A percentile compares a stretch with the other conserved stretches of the same genome.
Evolutionary conservation across 2,113 vertebrate species (phyloP).

Genomic region (Sardina pilchardus): DNA sequence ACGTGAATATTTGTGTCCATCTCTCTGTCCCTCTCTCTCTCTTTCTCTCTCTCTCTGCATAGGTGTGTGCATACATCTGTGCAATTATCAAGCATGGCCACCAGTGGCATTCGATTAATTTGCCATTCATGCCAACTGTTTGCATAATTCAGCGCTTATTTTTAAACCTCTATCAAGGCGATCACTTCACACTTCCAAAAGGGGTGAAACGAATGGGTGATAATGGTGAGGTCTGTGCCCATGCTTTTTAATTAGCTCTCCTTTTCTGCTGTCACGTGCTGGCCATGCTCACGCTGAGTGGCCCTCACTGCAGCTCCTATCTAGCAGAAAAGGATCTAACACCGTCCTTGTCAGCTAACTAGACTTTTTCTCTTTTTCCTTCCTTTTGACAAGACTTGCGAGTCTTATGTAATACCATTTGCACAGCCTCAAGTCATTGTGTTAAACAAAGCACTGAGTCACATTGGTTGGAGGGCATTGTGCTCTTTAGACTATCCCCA

Average conservation of each 20-base stretch:
- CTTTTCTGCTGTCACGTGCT: neutral
- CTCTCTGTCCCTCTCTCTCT: constrained; percentile 58
- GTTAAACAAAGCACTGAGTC: neutral
- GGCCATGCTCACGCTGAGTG: neutral
- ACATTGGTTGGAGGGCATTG: neutral
- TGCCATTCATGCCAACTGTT: constrained; percentile 36
- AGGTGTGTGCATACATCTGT: constrained; percentile 62
- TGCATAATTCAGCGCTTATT: constrained; percentile 57
- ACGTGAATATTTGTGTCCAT: constrained; percentile 68
- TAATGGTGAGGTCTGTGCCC: neutral
- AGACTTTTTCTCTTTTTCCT: neutral
- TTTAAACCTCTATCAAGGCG: constrained; percentile 40
- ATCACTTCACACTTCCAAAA: constrained; percentile 21
- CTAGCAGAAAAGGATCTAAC: neutral
- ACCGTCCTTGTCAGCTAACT: neutral
- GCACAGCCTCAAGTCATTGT: neutral
- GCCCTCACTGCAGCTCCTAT: neutral
- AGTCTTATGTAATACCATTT: neutral
- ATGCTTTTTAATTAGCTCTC: neutral
- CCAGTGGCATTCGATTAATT: constrained; percentile 49
- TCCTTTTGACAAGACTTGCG: neutral
- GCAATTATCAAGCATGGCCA: constrained; percentile 58
- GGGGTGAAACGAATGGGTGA: neutral
- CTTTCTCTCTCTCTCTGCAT: neutral
- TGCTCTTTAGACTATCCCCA: neutral